Evolutionary conservation across 2,888 invertebrate species (phyloP).

Genomic region (Tiliacea aurago): DNA sequence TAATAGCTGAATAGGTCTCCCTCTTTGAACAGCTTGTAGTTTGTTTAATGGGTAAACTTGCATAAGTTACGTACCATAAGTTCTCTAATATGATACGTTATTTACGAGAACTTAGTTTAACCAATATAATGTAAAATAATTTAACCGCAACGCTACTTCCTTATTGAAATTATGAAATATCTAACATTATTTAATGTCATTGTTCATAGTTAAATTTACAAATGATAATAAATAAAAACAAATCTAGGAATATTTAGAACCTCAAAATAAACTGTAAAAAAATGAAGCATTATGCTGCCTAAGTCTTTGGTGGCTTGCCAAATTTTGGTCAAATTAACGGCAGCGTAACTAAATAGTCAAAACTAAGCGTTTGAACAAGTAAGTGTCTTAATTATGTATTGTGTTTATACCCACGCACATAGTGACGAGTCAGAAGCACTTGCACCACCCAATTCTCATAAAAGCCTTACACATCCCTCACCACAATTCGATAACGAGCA

Average conservation of each 20-base stretch:
- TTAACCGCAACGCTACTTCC: constrained; percentile 45
- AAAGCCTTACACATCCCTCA: constrained; percentile 65
- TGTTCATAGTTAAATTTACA: constrained; percentile 6
- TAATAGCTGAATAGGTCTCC: constrained; percentile 7
- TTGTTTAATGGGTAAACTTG: constrained; percentile 10
- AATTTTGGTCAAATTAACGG: constrained; percentile 48
- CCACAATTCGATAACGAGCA: constrained; percentile 72
- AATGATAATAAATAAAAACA: constrained; percentile 33
- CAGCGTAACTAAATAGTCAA: constrained; percentile 38
- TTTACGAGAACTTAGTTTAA: not conserved
- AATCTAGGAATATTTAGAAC: constrained; percentile 9
- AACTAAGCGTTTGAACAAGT: constrained; percentile 46
- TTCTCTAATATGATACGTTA: not conserved
- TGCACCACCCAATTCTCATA: constrained; percentile 62
- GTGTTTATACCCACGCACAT: constrained; percentile 54
- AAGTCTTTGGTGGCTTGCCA: constrained; percentile 63
- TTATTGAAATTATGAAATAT: constrained; percentile 38
- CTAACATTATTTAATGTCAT: constrained; percentile 20
- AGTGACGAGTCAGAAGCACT: constrained; percentile 57
- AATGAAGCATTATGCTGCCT: constrained; percentile 40
- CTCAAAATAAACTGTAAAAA: constrained; percentile 34
- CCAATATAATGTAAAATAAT: constrained; percentile 12
- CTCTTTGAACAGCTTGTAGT: constrained; percentile 13
- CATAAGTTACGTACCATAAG: not conserved
- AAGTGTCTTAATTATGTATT: constrained; percentile 42